A percentile compares a stretch with the other conserved stretches of the same genome.
Evolutionary conservation across 2,113 vertebrate species (phyloP).

Genomic region (Chlamydotis undulata): DNA sequence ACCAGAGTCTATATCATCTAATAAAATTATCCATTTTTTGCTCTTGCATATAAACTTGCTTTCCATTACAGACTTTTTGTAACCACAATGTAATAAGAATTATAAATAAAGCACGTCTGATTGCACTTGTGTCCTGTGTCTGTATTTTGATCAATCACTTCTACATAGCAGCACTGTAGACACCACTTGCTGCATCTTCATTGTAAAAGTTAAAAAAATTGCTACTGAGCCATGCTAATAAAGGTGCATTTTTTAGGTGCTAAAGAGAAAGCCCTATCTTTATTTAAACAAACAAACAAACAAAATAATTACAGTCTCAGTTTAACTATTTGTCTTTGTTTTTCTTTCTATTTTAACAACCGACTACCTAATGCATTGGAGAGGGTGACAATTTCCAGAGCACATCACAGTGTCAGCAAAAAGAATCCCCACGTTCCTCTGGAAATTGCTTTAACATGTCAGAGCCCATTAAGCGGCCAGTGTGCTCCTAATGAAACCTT

Average conservation of each 20-base stretch:
- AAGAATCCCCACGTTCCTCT: not conserved
- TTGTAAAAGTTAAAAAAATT: not conserved
- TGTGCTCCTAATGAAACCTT: not conserved
- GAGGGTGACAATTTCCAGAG: not conserved
- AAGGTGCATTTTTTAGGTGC: not conserved
- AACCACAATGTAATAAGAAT: conserved; percentile 42
- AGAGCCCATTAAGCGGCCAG: not conserved
- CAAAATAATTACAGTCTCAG: not conserved
- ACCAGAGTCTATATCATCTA: not conserved
- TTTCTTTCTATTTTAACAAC: not conserved
- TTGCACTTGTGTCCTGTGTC: not conserved
- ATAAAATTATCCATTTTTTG: conserved; percentile 20
- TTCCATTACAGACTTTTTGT: conserved; percentile 19
- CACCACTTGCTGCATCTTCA: not conserved
- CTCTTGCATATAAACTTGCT: conserved; percentile 8
- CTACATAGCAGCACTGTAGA: not conserved
- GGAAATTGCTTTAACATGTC: not conserved
- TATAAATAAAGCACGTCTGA: conserved; percentile 69
- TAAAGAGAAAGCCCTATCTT: not conserved
- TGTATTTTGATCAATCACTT: not conserved
- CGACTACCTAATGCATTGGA: not conserved
- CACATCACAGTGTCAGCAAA: not conserved
- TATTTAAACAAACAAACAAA: not conserved
- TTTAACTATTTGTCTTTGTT: not conserved
- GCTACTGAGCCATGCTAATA: not conserved